Evolutionary conservation across 1,140 invertebrate species (phyloP), one percentile per base, ranked within the genome.

Genomic region (Prorops nasuta): DNA sequence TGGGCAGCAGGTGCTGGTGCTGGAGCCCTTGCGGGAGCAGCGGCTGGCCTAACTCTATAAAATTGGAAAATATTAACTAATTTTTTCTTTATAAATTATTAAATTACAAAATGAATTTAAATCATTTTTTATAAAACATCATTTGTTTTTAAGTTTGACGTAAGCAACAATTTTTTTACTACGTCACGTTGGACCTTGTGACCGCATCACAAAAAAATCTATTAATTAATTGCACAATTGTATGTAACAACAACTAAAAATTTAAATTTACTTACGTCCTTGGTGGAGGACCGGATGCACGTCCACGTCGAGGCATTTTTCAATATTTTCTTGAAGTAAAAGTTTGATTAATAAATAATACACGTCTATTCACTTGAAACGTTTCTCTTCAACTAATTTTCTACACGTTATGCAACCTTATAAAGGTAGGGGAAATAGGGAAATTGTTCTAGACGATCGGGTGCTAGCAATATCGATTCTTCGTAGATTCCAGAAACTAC

Each of bases 251-350:
- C 31, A 21, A 54, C 28, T 18, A 51, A 16, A 35, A 49, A 54
- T 40, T 15, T 20, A 50, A 45, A 28, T 56, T 24, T 12, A 69
- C 67, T 71, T 71, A 77, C 72, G 60, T 72, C 44, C 85, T 83
- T 54, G 84, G 80, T 44, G 86, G 85, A 58, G 86, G 84, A 66
- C 80, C 84, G 22, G 85, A 80, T 51, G 85, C 85, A 69, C 87
- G 80, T 83, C 86, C 86, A 72, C 87, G 81, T 78, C 87, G 83
- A 72, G 85, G 84, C 87, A 90, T 90, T 72, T 78, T 82, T 60
- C 28, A 36, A 1, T 10, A 1, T 46, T 54, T 55, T 48, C 3
- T 41, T 28, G 22, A 34, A 38, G 3, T 31, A 22, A 9, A 31
- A 39, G 3, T 32, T 32, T 9, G 36, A 22, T 37, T 35, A 8